These are phyloP conservation scores for Acipenser ruthenus DNA, from an alignment of 2,797 vertebrate genomes.

Conservation along the genomic window DNA sequence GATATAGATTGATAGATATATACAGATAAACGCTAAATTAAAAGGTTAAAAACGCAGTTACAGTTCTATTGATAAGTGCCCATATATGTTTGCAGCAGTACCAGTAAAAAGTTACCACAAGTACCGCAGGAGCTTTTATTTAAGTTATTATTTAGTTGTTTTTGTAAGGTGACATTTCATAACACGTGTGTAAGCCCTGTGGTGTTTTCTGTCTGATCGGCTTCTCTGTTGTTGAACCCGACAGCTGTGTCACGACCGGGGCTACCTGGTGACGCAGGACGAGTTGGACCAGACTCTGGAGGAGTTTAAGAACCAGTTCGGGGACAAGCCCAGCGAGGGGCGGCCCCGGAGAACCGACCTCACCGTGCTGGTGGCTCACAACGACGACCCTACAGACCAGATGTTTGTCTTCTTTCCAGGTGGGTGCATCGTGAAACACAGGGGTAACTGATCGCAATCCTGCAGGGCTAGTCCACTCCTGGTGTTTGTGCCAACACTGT, in stretches of 20 bases:
- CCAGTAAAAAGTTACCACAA: too few relatives aligned
- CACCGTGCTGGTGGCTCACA: slow-evolving; percentile 91
- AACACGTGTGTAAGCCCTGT: not conserved
- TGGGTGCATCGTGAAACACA: slow-evolving; percentile 31
- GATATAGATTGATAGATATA: too few relatives aligned
- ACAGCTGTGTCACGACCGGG: slow-evolving; percentile 88
- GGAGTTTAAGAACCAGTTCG: slow-evolving; percentile 91
- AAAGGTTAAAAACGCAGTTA: too few relatives aligned
- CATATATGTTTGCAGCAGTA: too few relatives aligned
- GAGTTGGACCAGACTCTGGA: slow-evolving; percentile 94
- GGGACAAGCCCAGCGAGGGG: slow-evolving; percentile 91
- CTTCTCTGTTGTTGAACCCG: not conserved
- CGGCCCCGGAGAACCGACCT: slow-evolving; percentile 85
- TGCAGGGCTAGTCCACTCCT: too few relatives aligned
- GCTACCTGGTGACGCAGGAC: slow-evolving; percentile 92
- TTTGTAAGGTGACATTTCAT: not conserved
- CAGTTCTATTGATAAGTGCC: too few relatives aligned
- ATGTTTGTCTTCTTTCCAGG: slow-evolving; percentile 98
- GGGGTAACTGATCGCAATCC: too few relatives aligned
- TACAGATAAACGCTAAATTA: too few relatives aligned
- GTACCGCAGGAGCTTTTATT: too few relatives aligned
- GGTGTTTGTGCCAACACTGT: too few relatives aligned
- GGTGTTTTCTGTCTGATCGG: not conserved
- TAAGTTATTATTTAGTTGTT: not conserved
- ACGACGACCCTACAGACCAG: slow-evolving; percentile 94